phyloP scores from a whole-genome alignment of 1,140 invertebrate genomes.

The Papilio glaucus region DNA sequence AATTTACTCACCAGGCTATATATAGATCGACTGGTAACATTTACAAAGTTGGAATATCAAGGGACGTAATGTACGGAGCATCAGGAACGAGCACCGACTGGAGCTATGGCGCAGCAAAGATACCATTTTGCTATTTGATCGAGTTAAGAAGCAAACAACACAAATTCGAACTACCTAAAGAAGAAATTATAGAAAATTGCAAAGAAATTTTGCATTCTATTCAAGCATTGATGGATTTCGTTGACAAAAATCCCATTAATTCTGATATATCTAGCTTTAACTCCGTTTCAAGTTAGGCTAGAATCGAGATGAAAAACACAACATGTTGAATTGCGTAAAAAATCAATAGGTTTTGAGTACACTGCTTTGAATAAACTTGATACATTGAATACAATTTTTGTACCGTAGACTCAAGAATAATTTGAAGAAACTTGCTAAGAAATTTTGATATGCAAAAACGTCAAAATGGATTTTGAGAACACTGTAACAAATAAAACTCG shows the following conservation, averaged over 20 bases:
- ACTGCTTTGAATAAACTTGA: neutral
- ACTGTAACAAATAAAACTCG: neutral
- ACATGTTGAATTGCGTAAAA: constrained; percentile 18
- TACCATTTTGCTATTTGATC: constrained; percentile 88
- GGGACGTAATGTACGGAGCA: constrained; percentile 80
- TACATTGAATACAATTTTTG: neutral
- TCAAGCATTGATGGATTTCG: constrained; percentile 84
- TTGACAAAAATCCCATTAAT: constrained; percentile 51
- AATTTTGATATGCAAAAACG: neutral
- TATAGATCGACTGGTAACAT: constrained; percentile 64
- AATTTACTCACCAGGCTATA: constrained; percentile 69
- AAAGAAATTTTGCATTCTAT: constrained; percentile 86
- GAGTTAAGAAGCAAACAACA: constrained; percentile 86
- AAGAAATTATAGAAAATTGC: constrained; percentile 87
- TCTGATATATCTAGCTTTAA: neutral
- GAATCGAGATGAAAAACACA: constrained; percentile 12
- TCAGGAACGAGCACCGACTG: constrained; percentile 89
- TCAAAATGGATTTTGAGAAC: neutral
- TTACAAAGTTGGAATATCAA: constrained; percentile 75
- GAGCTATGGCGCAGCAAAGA: constrained; percentile 84
- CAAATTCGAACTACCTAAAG: constrained; percentile 88
- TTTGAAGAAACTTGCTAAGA: neutral
- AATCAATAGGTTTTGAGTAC: constrained; percentile 12
- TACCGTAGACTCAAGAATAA: neutral
- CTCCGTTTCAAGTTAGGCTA: neutral